Evolutionary conservation across 2,113 vertebrate species (phyloP).

Genomic region (Dolichallabes microphthalmus): DNA sequence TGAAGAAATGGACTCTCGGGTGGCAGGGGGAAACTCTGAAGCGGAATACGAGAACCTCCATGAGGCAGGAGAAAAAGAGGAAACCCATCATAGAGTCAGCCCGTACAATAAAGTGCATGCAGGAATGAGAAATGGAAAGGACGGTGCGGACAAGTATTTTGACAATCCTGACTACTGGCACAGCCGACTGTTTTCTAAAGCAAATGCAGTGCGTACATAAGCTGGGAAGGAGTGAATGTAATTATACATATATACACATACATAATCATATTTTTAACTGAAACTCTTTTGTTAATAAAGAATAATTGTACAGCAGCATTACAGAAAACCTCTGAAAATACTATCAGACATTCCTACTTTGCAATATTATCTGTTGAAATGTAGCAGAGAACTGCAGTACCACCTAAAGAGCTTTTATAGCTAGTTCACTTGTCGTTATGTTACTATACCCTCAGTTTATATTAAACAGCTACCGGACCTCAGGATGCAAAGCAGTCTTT

Average conservation of each 20-base stretch:
- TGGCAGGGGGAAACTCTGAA: conserved; percentile 32
- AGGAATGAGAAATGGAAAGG: conserved; percentile 65
- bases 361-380: neutral
- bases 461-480: conserved; percentile 13
- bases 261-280: neutral
- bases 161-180: conserved; percentile 96
- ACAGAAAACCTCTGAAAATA: neutral
- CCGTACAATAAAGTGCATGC: conserved; percentile 68
- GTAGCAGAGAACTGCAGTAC: conserved; percentile 2
- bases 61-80: conserved; percentile 46
- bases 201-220: conserved; percentile 78
- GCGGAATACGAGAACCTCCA: conserved; percentile 69
- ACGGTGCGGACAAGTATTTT: conserved; percentile 78
- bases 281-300: neutral
- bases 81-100: conserved; percentile 56
- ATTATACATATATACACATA: neutral
- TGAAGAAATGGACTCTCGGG: conserved; percentile 83
- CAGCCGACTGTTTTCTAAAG: conserved; percentile 82
- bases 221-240: too few relatives aligned
- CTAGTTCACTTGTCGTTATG: conserved; percentile 5
- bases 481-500: conserved; percentile 1
- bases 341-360: neutral
- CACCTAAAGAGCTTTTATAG: conserved; percentile 24
- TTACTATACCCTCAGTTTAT: conserved; percentile 15
- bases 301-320: neutral